These are phyloP conservation scores for Alauda arvensis DNA, from an alignment of 2,797 vertebrate species.

Conservation along the genomic window DNA sequence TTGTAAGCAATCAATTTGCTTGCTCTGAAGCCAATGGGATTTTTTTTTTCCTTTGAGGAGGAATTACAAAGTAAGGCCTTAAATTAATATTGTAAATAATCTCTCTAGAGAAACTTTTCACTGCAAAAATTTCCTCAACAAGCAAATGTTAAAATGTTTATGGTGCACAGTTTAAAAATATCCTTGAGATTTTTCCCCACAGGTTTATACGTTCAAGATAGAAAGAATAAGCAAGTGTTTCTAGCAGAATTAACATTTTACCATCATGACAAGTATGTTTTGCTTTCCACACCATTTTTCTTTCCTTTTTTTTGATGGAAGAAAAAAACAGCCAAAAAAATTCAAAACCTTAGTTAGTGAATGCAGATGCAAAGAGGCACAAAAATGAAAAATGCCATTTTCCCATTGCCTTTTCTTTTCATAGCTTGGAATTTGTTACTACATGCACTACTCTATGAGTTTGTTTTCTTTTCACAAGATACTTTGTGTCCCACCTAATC, in stretches of 20 bases:
- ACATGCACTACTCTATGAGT: neutral
- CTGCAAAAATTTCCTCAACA: neutral
- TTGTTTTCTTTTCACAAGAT: neutral
- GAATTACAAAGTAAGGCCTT: neutral
- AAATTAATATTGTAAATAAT: neutral
- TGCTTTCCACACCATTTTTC: neutral
- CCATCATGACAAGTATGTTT: neutral
- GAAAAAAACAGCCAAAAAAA: neutral
- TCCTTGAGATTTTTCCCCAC: neutral
- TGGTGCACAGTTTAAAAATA: neutral
- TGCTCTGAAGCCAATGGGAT: neutral
- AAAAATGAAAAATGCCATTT: neutral
- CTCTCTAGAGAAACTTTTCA: constrained; percentile 5
- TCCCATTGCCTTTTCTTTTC: neutral
- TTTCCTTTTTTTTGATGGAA: neutral
- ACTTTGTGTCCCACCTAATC: neutral
- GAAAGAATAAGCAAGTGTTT: neutral
- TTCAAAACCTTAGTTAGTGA: neutral
- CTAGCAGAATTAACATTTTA: neutral
- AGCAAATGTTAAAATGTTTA: neutral
- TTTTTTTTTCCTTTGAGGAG: neutral
- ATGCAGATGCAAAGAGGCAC: neutral
- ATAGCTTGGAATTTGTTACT: neutral
- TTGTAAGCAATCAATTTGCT: neutral
- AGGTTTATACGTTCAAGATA: neutral